Conservation (phyloP, 1,140 invertebrate species). For the Drosophila oshimai region DNA sequence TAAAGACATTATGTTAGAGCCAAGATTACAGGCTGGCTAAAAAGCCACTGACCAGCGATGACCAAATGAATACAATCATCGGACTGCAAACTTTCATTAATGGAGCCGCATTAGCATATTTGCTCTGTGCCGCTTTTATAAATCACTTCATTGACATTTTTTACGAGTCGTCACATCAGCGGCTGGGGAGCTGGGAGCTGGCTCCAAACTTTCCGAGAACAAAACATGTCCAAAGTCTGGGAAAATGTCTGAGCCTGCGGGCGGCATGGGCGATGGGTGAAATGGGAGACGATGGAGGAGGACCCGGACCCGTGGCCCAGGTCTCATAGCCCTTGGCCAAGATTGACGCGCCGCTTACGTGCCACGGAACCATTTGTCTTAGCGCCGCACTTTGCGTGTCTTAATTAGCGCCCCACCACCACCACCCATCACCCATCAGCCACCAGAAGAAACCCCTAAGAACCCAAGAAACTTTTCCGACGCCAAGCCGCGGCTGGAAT, state of each 20-base stretch:
- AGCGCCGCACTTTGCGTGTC: constrained; percentile 72
- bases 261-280: not conserved
- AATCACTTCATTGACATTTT: constrained; percentile 79
- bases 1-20: constrained; percentile 63
- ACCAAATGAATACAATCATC: constrained; percentile 13
- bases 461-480: constrained; percentile 61
- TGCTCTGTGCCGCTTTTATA: constrained; percentile 38
- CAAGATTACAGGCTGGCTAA: constrained; percentile 64
- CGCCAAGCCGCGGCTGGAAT: constrained; percentile 56
- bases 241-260: constrained; percentile 44
- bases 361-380: constrained; percentile 71
- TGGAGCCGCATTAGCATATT: constrained; percentile 61
- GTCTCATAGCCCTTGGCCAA: constrained; percentile 13
- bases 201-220: constrained; percentile 40
- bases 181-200: not conserved
- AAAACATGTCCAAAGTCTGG: constrained; percentile 31
- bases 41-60: constrained; percentile 30
- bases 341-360: constrained; percentile 73
- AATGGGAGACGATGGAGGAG: too few species aligned
- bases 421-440: not conserved
- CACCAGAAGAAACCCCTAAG: constrained; percentile 24
- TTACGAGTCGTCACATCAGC: constrained; percentile 60
- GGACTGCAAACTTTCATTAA: constrained; percentile 46
- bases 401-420: constrained; percentile 66
- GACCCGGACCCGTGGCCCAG: not conserved